Percentiles rank a stretch among this genome's conserved stretches.
Conservation (phyloP, 2,888 invertebrate genomes). For the Chloroclystis v-ata region DNA sequence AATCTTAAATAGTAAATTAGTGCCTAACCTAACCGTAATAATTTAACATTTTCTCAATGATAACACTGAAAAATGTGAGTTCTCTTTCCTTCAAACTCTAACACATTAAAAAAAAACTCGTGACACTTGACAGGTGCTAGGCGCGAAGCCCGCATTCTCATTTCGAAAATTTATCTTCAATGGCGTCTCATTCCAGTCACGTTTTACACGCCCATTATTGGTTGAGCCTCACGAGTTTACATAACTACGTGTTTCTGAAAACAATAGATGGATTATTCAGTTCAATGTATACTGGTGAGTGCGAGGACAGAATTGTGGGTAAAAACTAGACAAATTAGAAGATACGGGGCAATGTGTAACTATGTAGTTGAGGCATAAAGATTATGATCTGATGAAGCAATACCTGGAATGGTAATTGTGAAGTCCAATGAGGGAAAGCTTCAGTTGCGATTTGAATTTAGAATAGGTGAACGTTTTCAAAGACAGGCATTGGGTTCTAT, state of each 20-base stretch:
- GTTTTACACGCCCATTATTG: conserved; percentile 41
- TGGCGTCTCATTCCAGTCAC: conserved; percentile 52
- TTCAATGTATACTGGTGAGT: conserved; percentile 27
- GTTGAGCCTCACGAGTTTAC: conserved; percentile 35
- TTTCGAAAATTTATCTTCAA: conserved; percentile 45
- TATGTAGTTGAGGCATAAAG: conserved; percentile 18
- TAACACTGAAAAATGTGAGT: conserved; percentile 23
- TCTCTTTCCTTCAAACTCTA: conserved; percentile 33
- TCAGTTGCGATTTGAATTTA: not conserved
- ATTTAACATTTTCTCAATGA: too few species aligned
- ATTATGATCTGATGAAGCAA: conserved; percentile 12
- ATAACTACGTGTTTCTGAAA: conserved; percentile 18
- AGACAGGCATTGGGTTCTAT: too few species aligned
- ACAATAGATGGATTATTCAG: conserved; percentile 15
- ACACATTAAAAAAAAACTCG: conserved; percentile 35
- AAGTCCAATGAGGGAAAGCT: conserved; percentile 10
- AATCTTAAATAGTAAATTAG: too few species aligned
- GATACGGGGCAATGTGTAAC: conserved; percentile 24
- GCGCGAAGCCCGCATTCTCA: conserved; percentile 61
- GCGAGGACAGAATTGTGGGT: conserved; percentile 21
- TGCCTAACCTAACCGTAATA: too few species aligned
- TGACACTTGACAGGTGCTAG: conserved; percentile 58
- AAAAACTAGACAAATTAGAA: conserved; percentile 23
- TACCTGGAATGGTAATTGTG: conserved; percentile 13
- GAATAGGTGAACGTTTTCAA: conserved; percentile 2